Evolutionary conservation across 1,140 invertebrate genomes (phyloP).

Genomic region (Tetramorium alpestre): DNA sequence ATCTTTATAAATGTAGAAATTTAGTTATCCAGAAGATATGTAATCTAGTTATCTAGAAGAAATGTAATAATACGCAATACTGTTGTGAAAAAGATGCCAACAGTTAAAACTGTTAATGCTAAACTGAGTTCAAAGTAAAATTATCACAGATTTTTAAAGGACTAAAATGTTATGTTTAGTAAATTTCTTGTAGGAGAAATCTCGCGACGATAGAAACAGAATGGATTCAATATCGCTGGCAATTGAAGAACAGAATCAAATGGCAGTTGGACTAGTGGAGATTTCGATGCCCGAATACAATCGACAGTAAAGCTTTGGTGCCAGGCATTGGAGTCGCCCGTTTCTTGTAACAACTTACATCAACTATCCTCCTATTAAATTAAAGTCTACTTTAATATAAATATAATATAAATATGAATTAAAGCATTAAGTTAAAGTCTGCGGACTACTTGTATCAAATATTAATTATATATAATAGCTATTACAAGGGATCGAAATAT

Average conservation of each 20-base stretch:
- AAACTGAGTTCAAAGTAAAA: not conserved
- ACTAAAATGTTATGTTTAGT: not conserved
- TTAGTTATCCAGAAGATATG: not conserved
- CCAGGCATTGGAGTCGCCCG: constrained; percentile 66
- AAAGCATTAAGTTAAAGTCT: not conserved
- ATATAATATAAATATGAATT: no score
- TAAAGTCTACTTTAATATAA: not conserved
- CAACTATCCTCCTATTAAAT: not conserved
- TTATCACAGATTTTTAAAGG: constrained; percentile 16
- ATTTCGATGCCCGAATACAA: constrained; percentile 69
- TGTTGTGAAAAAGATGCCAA: not conserved
- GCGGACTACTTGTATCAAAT: not conserved
- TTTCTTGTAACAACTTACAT: constrained; percentile 43
- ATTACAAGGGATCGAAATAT: not conserved
- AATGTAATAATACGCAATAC: not conserved
- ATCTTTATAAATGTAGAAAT: not conserved
- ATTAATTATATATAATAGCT: not conserved
- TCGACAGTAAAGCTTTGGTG: constrained; percentile 44
- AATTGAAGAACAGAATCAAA: not conserved
- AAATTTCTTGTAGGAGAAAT: not conserved
- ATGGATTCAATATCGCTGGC: not conserved
- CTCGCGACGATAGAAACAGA: not conserved
- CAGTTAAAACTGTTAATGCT: not conserved
- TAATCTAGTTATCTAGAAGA: not conserved
- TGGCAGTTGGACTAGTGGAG: constrained; percentile 51